Base-by-base conservation (phyloP, 2,888 invertebrate genomes). In the Hipparchia semele region DNA sequence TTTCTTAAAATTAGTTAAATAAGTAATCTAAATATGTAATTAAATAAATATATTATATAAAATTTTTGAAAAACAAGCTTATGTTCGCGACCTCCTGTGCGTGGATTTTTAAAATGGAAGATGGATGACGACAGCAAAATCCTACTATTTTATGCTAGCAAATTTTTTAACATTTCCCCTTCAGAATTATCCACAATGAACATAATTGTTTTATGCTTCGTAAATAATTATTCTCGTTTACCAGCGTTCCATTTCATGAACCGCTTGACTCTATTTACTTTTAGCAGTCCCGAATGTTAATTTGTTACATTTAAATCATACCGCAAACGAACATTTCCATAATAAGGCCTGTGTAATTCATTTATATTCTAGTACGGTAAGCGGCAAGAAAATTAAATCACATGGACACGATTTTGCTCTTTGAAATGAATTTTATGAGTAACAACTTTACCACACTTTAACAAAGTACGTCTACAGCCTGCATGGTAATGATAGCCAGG, bases 331-430 rank as follows among this genome's bases (percentile, higher is more conserved):
- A 66, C 71, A 71, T 71, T 60, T 60, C 33, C 68, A 69, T 61
- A 68, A 68, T 53, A 51, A 53, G 60, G n/a, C 39, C 59, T 53
- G 53, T 8, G 62, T 62, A 68, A 71, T 75, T 72, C 49, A 75
- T 64, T 74, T 75, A 70, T 72, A 74, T 72, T 73, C 66, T 67
- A 54, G 65, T 53, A 70, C 56, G 56, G 72, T 73, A 73, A 75
- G 71, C 62, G 68, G 75, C 73, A 75, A 70, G 73, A 77, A 78
- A 79, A 79, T 78, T 73, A 77, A 79, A 79, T 79, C 78, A 76
- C 70, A 56, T 61, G 69, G 71, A 77, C 73, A 74, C 70, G 74
- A 73, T 75, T 79, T 77, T 74, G 70, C 74, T 79, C 74, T 75
- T 73, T 71, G 67, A 68, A 74, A 53, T 12, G 33, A 10, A 9